Evolutionary conservation across 2,113 vertebrate species (phyloP).

Genomic region (Oreochromis niloticus): DNA sequence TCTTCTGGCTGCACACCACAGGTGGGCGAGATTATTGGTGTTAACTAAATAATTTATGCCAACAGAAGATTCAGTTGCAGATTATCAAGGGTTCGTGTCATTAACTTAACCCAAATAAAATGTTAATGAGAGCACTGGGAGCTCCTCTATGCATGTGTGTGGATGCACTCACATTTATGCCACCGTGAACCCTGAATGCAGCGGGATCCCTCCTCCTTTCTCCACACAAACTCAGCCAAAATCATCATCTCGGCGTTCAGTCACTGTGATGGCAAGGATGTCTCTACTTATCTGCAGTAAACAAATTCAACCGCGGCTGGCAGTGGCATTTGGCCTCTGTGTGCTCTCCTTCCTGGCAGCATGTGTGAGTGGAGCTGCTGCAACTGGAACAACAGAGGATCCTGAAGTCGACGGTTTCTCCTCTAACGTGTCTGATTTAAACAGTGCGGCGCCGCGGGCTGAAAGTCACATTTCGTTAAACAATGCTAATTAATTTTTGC

Average conservation of each 20-base stretch:
- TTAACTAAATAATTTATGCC: slow-evolving; percentile 6
- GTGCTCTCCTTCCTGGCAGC: slow-evolving; percentile 10
- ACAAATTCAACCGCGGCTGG: slow-evolving; percentile 27
- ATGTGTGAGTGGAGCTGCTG: background rate
- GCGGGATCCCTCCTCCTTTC: background rate
- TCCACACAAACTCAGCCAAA: slow-evolving; percentile 10
- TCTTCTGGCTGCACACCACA: background rate
- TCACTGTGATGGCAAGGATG: slow-evolving; percentile 32
- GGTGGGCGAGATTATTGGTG: background rate
- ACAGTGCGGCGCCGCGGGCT: background rate
- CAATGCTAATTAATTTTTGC: slow-evolving; percentile 60
- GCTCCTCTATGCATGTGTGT: background rate
- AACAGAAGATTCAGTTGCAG: background rate
- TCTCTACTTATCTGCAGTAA: slow-evolving; percentile 38
- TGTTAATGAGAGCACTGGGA: background rate
- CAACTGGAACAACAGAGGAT: background rate
- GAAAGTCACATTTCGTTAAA: slow-evolving; percentile 42
- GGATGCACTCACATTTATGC: background rate
- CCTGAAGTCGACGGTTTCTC: background rate
- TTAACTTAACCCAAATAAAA: background rate
- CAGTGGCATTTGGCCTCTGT: slow-evolving; percentile 39
- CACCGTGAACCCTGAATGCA: background rate
- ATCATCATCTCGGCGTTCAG: slow-evolving; percentile 21
- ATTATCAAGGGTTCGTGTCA: background rate
- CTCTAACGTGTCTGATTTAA: slow-evolving; percentile 18